phyloP scores from a whole-genome alignment of 2,888 invertebrate genomes.

The Melanargia galathea region DNA sequence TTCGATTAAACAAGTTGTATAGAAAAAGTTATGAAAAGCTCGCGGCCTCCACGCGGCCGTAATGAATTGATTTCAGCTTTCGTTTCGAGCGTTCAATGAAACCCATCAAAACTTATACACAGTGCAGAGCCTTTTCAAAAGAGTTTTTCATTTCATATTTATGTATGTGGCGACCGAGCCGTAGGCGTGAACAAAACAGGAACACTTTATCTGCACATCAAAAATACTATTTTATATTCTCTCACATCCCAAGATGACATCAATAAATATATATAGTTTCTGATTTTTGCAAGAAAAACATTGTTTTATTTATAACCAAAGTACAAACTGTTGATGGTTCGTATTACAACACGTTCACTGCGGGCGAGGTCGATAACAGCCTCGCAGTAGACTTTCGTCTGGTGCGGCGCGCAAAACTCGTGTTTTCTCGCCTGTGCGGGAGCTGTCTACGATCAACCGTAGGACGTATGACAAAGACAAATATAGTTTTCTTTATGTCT shows the following conservation, averaged over 20 bases:
- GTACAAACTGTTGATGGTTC: not conserved
- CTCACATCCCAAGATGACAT: not conserved
- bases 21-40: constrained; percentile 16
- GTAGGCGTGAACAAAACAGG: not conserved
- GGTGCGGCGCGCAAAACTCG: too few species aligned
- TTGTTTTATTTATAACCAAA: not conserved
- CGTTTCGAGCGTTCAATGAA: not conserved
- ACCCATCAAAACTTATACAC: not conserved
- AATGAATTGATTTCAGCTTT: constrained; percentile 18
- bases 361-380: too few species aligned
- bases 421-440: too few species aligned
- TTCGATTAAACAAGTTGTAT: constrained; percentile 10
- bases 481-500: too few species aligned
- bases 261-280: not conserved
- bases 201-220: not conserved
- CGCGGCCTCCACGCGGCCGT: not conserved
- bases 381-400: too few species aligned
- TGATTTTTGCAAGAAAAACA: not conserved
- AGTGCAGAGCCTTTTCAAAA: not conserved
- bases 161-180: not conserved
- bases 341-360: too few species aligned
- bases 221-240: not conserved
- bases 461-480: too few species aligned
- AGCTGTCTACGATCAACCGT: too few species aligned
- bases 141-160: constrained; percentile 1